Evolutionary conservation across 2,888 invertebrate genomes (phyloP).

Genomic region (Caenorhabditis angaria): DNA sequence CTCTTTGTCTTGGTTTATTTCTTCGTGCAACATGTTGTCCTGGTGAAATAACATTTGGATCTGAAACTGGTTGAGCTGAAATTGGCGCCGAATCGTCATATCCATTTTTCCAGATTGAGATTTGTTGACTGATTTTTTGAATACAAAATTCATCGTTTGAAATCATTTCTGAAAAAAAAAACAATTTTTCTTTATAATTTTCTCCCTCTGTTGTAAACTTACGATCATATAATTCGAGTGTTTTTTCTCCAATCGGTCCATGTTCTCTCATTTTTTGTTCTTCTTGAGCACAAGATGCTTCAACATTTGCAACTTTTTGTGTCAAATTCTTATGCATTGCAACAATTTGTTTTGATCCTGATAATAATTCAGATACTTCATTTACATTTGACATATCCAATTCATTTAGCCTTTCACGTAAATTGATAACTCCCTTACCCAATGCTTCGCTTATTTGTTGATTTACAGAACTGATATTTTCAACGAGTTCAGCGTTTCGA

Average conservation of each 20-base stretch:
- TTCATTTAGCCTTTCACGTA: conserved; percentile 39
- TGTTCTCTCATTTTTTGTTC: conserved; percentile 29
- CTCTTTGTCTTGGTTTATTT: conserved; percentile 14
- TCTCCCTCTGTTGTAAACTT: not conserved
- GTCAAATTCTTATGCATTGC: conserved; percentile 55
- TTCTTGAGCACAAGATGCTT: conserved; percentile 34
- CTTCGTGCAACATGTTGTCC: not conserved
- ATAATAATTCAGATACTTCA: conserved; percentile 46
- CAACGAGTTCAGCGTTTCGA: conserved; percentile 8
- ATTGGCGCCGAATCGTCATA: conserved; percentile 4
- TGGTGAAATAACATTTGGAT: conserved; percentile 18
- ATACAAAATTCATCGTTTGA: not conserved
- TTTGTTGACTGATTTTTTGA: conserved; percentile 15
- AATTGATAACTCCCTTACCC: conserved; percentile 18
- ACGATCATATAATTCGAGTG: conserved; percentile 33
- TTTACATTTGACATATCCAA: conserved; percentile 50
- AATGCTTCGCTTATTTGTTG: conserved; percentile 20
- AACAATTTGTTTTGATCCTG: conserved; percentile 57
- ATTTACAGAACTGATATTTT: conserved; percentile 11
- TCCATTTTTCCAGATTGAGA: not conserved
- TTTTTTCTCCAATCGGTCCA: conserved; percentile 36
- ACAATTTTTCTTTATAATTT: not conserved
- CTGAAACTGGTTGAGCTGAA: not conserved
- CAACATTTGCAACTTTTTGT: conserved; percentile 27
- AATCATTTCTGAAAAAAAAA: conserved; percentile 18